phyloP scores from a whole-genome alignment of 2,113 vertebrate genomes.

The Tachysurus fulvidraco region DNA sequence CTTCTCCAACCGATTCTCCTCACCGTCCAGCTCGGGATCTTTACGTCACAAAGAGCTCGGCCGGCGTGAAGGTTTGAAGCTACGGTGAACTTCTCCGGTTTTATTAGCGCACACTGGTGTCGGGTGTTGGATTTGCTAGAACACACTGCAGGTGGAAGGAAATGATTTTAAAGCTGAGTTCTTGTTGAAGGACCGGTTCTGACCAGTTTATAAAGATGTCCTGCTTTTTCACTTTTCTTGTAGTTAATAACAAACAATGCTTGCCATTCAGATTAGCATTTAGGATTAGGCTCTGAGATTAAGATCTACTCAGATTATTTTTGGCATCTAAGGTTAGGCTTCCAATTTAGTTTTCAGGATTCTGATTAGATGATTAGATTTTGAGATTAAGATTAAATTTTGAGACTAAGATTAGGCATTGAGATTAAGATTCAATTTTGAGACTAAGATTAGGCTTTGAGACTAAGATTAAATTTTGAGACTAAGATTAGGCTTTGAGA shows the following conservation, averaged over 20 bases:
- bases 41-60: background rate
- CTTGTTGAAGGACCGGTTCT: background rate
- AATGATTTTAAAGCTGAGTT: background rate
- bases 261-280: background rate
- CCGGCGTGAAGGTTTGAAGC: conserved; percentile 26
- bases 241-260: background rate
- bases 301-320: background rate
- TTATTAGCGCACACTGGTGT: background rate
- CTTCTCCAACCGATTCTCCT: background rate
- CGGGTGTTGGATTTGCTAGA: background rate
- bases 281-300: background rate
- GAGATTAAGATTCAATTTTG: background rate
- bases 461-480: background rate
- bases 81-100: background rate
- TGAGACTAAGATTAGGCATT: background rate
- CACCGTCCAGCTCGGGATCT: background rate
- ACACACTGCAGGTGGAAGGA: background rate
- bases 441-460: background rate
- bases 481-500: background rate
- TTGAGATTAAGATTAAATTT: background rate
- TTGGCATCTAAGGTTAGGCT: background rate
- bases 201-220: background rate
- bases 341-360: background rate
- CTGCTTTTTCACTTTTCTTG: background rate
- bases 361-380: background rate